A percentile compares a stretch with the other conserved stretches of the same genome.
Evolutionary conservation across 2,888 invertebrate species (phyloP).

Genomic region (Toxonevra muliebris): DNA sequence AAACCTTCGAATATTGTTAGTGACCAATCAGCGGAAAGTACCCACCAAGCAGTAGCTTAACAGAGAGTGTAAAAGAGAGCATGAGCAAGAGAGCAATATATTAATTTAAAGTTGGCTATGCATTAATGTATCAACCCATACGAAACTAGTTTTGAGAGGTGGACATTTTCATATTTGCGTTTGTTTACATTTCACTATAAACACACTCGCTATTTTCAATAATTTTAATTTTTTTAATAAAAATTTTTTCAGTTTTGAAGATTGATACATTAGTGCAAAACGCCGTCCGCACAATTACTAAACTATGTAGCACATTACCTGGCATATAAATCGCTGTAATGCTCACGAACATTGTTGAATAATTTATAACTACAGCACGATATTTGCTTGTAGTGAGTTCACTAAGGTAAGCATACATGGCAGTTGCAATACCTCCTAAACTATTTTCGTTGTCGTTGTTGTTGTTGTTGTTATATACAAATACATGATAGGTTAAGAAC

Average conservation of each 20-base stretch:
- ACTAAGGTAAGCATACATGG: slow-evolving; percentile 54
- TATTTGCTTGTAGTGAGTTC: slow-evolving; percentile 56
- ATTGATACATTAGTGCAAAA: no score
- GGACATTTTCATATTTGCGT: no score
- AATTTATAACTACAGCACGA: slow-evolving; percentile 57
- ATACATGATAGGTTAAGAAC: neutral
- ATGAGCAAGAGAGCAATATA: neutral
- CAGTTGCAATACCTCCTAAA: slow-evolving; percentile 53
- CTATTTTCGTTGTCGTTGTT: slow-evolving; percentile 34
- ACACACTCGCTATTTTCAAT: no score
- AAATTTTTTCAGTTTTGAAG: no score
- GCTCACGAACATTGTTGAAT: slow-evolving; percentile 60
- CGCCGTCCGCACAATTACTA: no score
- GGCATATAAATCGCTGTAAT: slow-evolving; percentile 56
- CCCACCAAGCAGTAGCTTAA: slow-evolving; percentile 52
- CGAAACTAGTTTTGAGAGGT: no score
- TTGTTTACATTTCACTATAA: no score
- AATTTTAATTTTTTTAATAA: no score
- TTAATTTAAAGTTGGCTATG: no score
- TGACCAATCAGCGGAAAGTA: slow-evolving; percentile 54
- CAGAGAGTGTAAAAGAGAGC: neutral
- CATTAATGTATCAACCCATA: no score
- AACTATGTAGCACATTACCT: slow-evolving; percentile 40
- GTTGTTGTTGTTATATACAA: no score
- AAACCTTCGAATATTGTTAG: slow-evolving; percentile 47